Evolutionary conservation across 2,797 vertebrate species (phyloP).

Genomic region (Ambastaia sidthimunki): DNA sequence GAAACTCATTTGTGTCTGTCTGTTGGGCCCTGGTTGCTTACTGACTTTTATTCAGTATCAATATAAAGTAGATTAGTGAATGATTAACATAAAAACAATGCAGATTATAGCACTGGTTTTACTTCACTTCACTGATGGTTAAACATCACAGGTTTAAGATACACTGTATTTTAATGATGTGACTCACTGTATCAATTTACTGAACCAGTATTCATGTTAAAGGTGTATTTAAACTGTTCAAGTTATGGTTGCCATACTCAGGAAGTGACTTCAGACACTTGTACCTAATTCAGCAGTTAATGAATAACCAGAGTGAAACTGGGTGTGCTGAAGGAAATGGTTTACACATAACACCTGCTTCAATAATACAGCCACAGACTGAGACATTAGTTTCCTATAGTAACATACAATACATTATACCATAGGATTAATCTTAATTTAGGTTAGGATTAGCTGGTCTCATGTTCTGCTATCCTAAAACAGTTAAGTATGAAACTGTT

Average conservation of each 20-base stretch:
- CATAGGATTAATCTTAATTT: no score
- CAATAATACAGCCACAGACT: neutral
- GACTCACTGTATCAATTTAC: neutral
- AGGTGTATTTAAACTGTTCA: neutral
- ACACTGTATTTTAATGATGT: neutral
- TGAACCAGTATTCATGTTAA: neutral
- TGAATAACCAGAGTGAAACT: constrained; percentile 77
- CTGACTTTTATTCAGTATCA: neutral
- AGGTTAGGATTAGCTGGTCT: no score
- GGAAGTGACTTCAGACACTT: neutral
- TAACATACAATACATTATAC: neutral
- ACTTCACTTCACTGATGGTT: neutral
- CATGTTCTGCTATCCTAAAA: no score
- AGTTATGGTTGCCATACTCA: neutral
- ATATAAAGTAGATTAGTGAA: neutral
- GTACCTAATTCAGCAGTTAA: constrained; percentile 65
- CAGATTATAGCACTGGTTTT: neutral
- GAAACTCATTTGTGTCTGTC: neutral
- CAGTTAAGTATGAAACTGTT: neutral
- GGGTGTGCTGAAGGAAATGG: constrained; percentile 38
- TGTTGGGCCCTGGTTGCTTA: neutral
- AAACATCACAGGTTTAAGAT: neutral
- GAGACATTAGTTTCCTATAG: neutral
- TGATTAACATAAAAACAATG: neutral
- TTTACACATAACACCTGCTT: neutral